Percentiles rank a stretch among this genome's conserved stretches.
phyloP scores from a whole-genome alignment of 2,797 vertebrate species.

The Dendrocincla tyrannina region DNA sequence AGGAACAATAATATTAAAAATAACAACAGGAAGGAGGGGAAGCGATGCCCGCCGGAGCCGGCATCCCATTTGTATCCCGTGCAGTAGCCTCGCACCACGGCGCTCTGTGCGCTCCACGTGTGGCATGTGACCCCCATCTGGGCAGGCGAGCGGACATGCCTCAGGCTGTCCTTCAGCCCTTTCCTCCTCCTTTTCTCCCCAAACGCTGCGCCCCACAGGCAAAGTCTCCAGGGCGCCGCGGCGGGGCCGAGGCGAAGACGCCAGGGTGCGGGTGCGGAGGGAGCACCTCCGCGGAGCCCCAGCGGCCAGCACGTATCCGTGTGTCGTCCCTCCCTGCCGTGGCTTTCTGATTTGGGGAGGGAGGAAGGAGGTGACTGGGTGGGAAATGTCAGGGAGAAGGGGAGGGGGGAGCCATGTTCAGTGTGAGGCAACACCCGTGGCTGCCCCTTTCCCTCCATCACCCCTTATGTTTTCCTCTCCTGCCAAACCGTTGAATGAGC shows the following conservation, averaged over 20 bases:
- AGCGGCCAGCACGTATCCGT: neutral
- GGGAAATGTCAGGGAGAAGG: neutral
- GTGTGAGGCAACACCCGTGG: neutral
- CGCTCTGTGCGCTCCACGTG: neutral
- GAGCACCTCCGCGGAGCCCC: neutral
- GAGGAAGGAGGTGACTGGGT: neutral
- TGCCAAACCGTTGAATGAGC: conserved; percentile 46
- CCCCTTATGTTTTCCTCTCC: neutral
- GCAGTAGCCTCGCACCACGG: neutral
- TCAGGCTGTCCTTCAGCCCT: neutral
- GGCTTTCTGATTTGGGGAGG: neutral
- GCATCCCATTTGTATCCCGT: neutral
- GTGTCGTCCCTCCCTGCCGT: neutral
- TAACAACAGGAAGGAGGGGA: neutral
- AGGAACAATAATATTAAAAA: neutral
- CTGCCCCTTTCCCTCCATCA: neutral
- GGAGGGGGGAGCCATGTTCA: conserved; percentile 40
- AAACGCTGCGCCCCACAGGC: neutral
- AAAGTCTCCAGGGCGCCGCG: neutral
- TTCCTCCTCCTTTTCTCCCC: neutral
- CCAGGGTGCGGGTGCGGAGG: neutral
- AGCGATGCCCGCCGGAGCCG: neutral
- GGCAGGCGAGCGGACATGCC: neutral
- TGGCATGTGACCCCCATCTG: neutral
- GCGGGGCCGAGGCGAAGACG: neutral